These are phyloP conservation scores for Miniopterus natalensis DNA, from an alignment of 2,113 vertebrate genomes.

Conservation along the genomic window DNA sequence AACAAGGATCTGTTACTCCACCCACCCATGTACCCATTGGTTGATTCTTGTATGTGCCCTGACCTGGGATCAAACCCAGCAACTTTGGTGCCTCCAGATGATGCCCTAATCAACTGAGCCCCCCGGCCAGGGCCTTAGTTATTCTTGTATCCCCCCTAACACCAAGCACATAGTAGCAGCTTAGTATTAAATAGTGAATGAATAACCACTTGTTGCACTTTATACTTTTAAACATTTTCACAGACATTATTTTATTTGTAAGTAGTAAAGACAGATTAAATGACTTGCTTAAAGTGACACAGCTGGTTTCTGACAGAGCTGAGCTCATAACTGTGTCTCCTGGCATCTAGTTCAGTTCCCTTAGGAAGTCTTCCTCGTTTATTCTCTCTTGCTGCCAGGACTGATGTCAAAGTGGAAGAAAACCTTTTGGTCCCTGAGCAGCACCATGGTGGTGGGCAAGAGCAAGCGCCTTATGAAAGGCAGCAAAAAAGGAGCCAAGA, in stretches of 20 bases:
- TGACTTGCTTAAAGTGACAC: background rate
- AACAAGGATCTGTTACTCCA: too few relatives aligned
- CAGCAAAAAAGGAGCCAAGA: too few relatives aligned
- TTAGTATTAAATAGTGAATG: background rate
- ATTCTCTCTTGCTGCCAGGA: background rate
- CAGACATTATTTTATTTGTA: background rate
- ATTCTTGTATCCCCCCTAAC: background rate
- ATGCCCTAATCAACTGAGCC: too few relatives aligned
- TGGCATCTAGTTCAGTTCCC: background rate
- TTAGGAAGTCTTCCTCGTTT: background rate
- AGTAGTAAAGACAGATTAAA: background rate
- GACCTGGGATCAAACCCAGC: too few relatives aligned
- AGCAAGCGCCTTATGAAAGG: too few relatives aligned
- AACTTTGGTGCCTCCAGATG: too few relatives aligned
- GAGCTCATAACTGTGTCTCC: background rate
- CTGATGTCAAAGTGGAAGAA: background rate
- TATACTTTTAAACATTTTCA: background rate
- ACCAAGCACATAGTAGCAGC: background rate
- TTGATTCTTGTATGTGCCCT: too few relatives aligned
- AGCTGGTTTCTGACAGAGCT: slow-evolving; percentile 1
- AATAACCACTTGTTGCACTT: background rate
- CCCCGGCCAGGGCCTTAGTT: background rate
- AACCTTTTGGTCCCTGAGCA: background rate
- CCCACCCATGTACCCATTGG: too few relatives aligned
- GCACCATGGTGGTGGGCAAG: too few relatives aligned